These are phyloP conservation scores for Scophthalmus maximus DNA, from an alignment of 2,113 vertebrate genomes.

Conservation along the genomic window DNA sequence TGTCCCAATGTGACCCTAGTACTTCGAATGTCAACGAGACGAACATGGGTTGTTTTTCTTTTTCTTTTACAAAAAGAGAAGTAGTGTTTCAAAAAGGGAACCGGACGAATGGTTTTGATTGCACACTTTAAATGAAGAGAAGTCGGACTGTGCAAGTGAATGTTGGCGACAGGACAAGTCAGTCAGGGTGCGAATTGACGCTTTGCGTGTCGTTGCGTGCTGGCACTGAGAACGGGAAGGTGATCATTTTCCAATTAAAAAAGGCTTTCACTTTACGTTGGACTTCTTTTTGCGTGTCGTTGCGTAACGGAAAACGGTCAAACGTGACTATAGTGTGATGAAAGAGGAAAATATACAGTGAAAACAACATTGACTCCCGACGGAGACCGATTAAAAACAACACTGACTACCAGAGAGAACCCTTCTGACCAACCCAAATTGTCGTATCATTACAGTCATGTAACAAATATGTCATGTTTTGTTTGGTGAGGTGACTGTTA, in stretches of 20 bases:
- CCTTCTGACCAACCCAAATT: neutral
- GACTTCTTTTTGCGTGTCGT: slow-evolving; percentile 1
- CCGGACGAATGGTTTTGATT: slow-evolving; percentile 46
- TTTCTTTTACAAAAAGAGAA: slow-evolving; percentile 14
- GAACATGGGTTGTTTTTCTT: slow-evolving; percentile 25
- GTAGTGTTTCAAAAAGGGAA: slow-evolving; percentile 15
- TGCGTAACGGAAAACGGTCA: neutral
- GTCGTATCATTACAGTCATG: neutral
- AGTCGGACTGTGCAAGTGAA: slow-evolving; percentile 37
- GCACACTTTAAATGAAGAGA: slow-evolving; percentile 24
- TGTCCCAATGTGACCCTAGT: slow-evolving; percentile 38
- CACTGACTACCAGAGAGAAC: neutral
- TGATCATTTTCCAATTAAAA: slow-evolving; percentile 47
- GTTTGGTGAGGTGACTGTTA: neutral
- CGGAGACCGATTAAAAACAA: neutral
- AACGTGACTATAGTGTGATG: neutral
- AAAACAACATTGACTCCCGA: slow-evolving; percentile 8
- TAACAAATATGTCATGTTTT: neutral
- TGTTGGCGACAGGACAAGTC: slow-evolving; percentile 20
- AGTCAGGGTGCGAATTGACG: slow-evolving; percentile 33
- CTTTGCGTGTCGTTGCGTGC: slow-evolving; percentile 11
- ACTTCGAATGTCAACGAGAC: slow-evolving; percentile 12
- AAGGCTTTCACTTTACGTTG: neutral
- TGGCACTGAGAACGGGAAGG: slow-evolving; percentile 3
- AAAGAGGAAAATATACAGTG: neutral